Evolutionary conservation across 2,888 invertebrate species (phyloP).

Genomic region (Scelioninae gen. 1): DNA sequence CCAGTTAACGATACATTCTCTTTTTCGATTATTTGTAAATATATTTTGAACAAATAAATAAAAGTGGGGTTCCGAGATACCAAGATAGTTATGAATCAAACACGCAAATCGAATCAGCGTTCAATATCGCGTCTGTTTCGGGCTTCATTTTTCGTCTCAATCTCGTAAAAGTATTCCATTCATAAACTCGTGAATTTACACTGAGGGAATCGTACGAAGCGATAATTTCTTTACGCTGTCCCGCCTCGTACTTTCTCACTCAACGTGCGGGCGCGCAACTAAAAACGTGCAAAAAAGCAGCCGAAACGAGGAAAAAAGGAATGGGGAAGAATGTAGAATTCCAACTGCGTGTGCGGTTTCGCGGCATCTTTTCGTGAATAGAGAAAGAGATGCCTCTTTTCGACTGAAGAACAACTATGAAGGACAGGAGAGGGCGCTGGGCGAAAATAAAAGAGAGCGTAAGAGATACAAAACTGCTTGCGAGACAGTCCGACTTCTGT

Average conservation of each 20-base stretch:
- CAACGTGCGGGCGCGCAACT: slow-evolving; percentile 51
- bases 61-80: no score
- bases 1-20: not conserved
- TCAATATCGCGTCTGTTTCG: slow-evolving; percentile 44
- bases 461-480: slow-evolving; percentile 58
- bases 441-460: slow-evolving; percentile 50
- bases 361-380: slow-evolving; percentile 56
- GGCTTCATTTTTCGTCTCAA: slow-evolving; percentile 56
- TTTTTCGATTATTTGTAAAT: not conserved
- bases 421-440: slow-evolving; percentile 19
- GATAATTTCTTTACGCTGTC: slow-evolving; percentile 68
- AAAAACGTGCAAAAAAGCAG: slow-evolving; percentile 52
- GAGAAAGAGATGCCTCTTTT: not conserved
- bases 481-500: slow-evolving; percentile 70
- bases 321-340: slow-evolving; percentile 52
- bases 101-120: slow-evolving; percentile 33
- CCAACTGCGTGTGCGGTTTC: slow-evolving; percentile 66
- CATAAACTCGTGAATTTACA: slow-evolving; percentile 66
- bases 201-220: slow-evolving; percentile 44
- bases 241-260: slow-evolving; percentile 64
- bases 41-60: no score
- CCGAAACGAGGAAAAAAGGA: slow-evolving; percentile 36
- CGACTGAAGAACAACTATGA: no score
- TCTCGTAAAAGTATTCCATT: slow-evolving; percentile 63
- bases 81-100: no score